Base-by-base conservation (phyloP, 1,140 invertebrate species). In the Macrocentrus cingulum region DNA sequence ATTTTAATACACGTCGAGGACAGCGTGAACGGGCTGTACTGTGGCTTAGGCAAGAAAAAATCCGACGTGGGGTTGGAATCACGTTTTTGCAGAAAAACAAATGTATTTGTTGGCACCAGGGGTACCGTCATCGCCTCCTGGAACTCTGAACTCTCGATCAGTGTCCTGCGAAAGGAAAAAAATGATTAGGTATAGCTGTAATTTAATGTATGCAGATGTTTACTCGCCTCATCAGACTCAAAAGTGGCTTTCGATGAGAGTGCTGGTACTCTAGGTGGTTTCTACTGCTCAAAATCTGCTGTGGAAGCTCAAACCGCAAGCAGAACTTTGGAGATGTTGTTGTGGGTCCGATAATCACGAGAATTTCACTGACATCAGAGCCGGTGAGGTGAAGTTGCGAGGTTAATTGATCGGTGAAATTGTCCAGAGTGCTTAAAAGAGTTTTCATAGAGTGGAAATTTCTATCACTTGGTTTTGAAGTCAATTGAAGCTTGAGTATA, bases 31-130 rank as follows among this genome's bases (percentile, higher is more conserved):
- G 64, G 32, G 9, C 42, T 20, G 41, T 75, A 80, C 25, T 76
- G 67, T 1, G 77, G 76, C 44, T 79, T 79, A 13, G 68, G 76
- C 42, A 79, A 29, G 51, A 80, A 80, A 41, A 70, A 80, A 44
- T 72, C 69, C 0, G 77, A 77, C 11, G 64, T 46, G 4, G 56
- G 23, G 48, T 67, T 71, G 4, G 41, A 53, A 50, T 80, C 75
- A 23, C 66, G 74, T 48, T 80, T 80, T 16, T 69, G 63, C 16
- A 80, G 20, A 34, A 80, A 56, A 3, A 80, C 50, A 57, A 80
- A 80, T 0, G 76, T 77, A 29, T 79, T 80, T 18, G 76, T 80
- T 0, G 62, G 64, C 25, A 59, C 68, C 8, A 73, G 56, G 25
- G 76, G 76, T 16, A 56, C 20, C 15, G 59, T 66, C 53, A 80